Evolutionary conservation across 2,888 invertebrate genomes (phyloP).

Genomic region (Caenorhabditis afra): DNA sequence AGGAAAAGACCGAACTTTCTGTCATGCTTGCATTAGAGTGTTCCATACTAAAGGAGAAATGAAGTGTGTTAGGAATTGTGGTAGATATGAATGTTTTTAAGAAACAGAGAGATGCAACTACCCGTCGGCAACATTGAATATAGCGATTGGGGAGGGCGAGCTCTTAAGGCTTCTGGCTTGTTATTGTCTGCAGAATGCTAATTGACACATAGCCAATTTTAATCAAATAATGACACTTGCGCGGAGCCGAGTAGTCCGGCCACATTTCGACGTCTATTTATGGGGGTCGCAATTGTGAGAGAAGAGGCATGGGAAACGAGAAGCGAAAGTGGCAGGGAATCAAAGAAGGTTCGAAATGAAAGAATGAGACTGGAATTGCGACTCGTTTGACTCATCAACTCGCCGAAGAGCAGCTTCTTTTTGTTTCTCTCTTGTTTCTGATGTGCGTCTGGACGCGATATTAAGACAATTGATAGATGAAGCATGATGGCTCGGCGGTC

Average conservation of each 20-base stretch:
- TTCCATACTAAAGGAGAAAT: conserved; percentile 2
- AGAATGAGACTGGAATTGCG: conserved; percentile 2
- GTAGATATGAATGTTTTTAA: conserved; percentile 32
- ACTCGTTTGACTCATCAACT: conserved; percentile 48
- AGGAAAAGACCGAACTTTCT: conserved; percentile 5
- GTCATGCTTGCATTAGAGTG: neutral
- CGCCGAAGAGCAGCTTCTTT: conserved; percentile 6
- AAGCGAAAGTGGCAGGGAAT: neutral
- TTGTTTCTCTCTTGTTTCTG: conserved; percentile 32
- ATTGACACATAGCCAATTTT: conserved; percentile 48
- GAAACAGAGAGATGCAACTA: conserved; percentile 17
- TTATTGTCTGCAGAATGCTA: conserved; percentile 56
- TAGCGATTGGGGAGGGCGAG: conserved; percentile 36
- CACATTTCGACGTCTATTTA: neutral
- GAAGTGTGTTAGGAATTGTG: conserved; percentile 31
- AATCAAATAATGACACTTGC: conserved; percentile 52
- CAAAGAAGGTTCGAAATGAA: conserved; percentile 25
- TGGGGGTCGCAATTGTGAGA: neutral
- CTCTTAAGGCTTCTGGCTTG: conserved; percentile 20
- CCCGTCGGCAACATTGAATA: conserved; percentile 41
- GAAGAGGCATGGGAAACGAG: neutral
- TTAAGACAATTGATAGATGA: conserved; percentile 64
- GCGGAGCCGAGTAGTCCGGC: neutral
- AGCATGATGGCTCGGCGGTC: conserved; percentile 52
- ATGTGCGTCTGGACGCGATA: conserved; percentile 39